A percentile compares a stretch with the other conserved stretches of the same genome.
These are phyloP conservation scores for Pyrocephalus nanus DNA, from an alignment of 2,797 vertebrate genomes.

Conservation along the genomic window DNA sequence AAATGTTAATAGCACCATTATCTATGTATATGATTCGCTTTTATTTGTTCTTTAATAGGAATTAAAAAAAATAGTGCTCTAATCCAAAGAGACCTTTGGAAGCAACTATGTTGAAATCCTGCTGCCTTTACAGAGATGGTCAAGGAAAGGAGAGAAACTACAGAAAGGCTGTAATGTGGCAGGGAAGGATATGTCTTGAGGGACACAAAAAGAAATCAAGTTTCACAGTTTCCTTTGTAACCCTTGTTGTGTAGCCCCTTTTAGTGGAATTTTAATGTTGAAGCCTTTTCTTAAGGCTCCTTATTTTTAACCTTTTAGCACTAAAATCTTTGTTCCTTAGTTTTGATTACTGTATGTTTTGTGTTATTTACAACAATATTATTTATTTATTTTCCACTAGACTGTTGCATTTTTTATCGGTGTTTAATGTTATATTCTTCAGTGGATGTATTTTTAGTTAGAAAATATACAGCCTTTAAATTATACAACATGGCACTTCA, in stretches of 20 bases:
- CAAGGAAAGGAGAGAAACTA: background rate
- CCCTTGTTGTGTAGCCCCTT: background rate
- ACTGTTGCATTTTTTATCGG: background rate
- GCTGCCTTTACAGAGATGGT: background rate
- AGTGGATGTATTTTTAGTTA: background rate
- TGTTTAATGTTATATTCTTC: background rate
- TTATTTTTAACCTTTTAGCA: background rate
- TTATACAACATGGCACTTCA: background rate
- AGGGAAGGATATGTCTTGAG: background rate
- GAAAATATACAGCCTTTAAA: background rate
- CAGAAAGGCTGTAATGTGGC: background rate
- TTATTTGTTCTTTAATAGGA: background rate
- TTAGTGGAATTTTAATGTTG: background rate
- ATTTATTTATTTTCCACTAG: background rate
- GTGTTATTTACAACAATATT: background rate
- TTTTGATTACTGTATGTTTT: background rate
- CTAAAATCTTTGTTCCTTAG: background rate
- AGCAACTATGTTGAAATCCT: background rate
- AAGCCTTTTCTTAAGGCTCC: background rate
- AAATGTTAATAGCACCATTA: background rate
- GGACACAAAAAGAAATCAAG: background rate
- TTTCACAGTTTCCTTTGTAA: background rate
- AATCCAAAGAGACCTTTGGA: background rate
- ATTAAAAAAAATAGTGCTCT: background rate
- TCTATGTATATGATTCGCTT: background rate